Conservation (phyloP, 1,140 invertebrate genomes). For the Temnothorax nylanderi region DNA sequence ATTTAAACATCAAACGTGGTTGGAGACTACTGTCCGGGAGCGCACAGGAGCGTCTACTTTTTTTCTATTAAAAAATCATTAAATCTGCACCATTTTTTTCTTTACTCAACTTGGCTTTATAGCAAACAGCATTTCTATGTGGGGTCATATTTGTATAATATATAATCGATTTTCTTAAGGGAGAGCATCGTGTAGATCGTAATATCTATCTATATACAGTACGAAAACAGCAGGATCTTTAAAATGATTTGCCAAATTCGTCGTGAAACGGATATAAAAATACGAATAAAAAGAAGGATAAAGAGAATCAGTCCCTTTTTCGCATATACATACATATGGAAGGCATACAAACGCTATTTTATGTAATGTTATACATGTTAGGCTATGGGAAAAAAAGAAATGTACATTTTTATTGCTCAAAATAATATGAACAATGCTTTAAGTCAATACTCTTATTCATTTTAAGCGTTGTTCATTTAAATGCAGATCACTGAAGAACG, state of each 20-base stretch:
- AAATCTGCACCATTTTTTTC: constrained; percentile 55
- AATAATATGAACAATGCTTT: constrained; percentile 62
- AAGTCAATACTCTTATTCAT: constrained; percentile 47
- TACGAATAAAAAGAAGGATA: constrained; percentile 9
- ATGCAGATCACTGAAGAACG: constrained; percentile 28
- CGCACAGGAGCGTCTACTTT: constrained; percentile 93
- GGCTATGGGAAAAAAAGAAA: constrained; percentile 25
- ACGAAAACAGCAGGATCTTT: constrained; percentile 15
- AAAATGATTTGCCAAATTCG: constrained; percentile 67
- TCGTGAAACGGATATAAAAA: constrained; percentile 39
- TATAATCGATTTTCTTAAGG: constrained; percentile 71
- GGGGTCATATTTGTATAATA: constrained; percentile 79
- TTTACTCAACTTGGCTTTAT: constrained; percentile 75
- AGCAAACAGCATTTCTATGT: constrained; percentile 78
- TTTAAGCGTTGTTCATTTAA: constrained; percentile 55
- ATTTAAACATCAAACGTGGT: constrained; percentile 95
- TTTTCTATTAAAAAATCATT: constrained; percentile 90
- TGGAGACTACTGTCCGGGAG: constrained; percentile 94
- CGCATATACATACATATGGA: not conserved
- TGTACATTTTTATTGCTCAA: constrained; percentile 77
- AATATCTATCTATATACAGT: constrained; percentile 61
- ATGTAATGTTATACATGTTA: constrained; percentile 63
- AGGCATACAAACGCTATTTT: constrained; percentile 38
- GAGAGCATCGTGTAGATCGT: constrained; percentile 66
- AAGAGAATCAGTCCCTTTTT: constrained; percentile 32